phyloP scores from a whole-genome alignment of 37 sponge, comb jelly and placozoan species.

The Geodia barretti region DNA sequence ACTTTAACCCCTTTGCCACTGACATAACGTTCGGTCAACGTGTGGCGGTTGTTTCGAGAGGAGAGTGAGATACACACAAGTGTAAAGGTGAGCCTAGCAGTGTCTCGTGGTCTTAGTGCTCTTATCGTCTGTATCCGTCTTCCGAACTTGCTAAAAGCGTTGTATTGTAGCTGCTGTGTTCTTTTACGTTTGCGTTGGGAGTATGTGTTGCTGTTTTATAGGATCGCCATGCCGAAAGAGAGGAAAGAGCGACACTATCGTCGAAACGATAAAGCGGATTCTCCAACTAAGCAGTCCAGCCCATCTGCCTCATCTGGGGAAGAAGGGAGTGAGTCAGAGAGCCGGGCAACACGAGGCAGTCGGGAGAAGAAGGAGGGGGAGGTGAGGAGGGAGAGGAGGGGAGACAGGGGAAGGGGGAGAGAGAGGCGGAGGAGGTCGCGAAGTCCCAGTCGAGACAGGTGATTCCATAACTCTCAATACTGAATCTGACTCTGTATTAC shows the following conservation, averaged over 20 bases:
- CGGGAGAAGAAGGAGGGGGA: not conserved
- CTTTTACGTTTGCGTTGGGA: too few species aligned
- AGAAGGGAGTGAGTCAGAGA: not conserved
- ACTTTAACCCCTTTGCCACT: too few species aligned
- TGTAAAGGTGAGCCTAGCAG: too few species aligned
- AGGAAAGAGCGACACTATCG: slow-evolving; percentile 29
- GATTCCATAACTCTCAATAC: not conserved
- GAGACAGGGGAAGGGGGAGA: slow-evolving; percentile 11
- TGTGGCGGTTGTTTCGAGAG: too few species aligned
- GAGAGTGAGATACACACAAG: too few species aligned
- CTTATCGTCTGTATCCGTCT: too few species aligned
- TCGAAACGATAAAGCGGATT: not conserved
- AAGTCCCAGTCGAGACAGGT: not conserved
- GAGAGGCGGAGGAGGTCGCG: not conserved
- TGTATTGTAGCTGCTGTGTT: too few species aligned
- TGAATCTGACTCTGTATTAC: too few species aligned
- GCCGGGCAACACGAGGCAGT: not conserved
- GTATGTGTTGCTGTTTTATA: too few species aligned
- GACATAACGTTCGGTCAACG: too few species aligned
- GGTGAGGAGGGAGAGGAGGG: slow-evolving; percentile 11
- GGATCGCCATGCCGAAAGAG: slow-evolving; percentile 21
- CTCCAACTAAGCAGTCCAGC: not conserved
- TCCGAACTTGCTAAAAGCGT: too few species aligned
- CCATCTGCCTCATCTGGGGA: slow-evolving; percentile 5
- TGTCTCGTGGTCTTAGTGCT: too few species aligned